Base-by-base conservation (phyloP, 2,113 vertebrate genomes). In the Forbesichthys agassizii region DNA sequence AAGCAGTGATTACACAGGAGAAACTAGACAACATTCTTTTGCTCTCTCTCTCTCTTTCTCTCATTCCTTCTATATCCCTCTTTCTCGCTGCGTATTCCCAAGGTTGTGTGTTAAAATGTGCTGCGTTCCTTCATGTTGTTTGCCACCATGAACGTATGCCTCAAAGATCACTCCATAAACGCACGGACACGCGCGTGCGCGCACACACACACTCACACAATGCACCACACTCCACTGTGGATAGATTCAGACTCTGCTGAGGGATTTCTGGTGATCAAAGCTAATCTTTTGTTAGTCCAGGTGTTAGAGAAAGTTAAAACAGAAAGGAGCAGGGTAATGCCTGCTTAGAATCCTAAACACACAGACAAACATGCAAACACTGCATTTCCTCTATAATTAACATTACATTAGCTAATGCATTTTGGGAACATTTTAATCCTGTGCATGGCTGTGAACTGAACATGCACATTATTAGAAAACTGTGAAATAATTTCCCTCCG, bases 261-360 rank as follows among this genome's bases (percentile, higher is more conserved):
- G 87, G 87, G 88, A 91, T 92, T 92, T 91, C 87, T 85, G 71
- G 60, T 86, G 88, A 93, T 93, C 92, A 93, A 93, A 92, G 90
- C 76, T 72, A 66, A 83, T 87, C 88, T 90, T 92, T 92, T 90
- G 90, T 92, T 91, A 83, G 88, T 87, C 89, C 89, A 90, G 91
- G 90, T 93, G 90, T 91, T 89, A 74, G 61, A 85, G 88, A 88
- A 89, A 92, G 88, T 90, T 84, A 78, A 88, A 89, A 88, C 84
- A 87, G 84, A 89, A 77, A 86, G 79, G 49, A 77, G 75, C 61
- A 66, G 65, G 81, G 62, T 73, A 73, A 60, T 62, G 52, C 42
- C 18, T 70, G 66, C 66, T 61, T 71, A 79, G 66, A 77, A 65
- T 64, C 63, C 75, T 33, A 58, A 55, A 53, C 14, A 36, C 18